A percentile compares a stretch with the other conserved stretches of the same genome.
Evolutionary conservation across 1,140 invertebrate genomes (phyloP).

Genomic region (roundworm (Caenorhabditis elegans)): DNA sequence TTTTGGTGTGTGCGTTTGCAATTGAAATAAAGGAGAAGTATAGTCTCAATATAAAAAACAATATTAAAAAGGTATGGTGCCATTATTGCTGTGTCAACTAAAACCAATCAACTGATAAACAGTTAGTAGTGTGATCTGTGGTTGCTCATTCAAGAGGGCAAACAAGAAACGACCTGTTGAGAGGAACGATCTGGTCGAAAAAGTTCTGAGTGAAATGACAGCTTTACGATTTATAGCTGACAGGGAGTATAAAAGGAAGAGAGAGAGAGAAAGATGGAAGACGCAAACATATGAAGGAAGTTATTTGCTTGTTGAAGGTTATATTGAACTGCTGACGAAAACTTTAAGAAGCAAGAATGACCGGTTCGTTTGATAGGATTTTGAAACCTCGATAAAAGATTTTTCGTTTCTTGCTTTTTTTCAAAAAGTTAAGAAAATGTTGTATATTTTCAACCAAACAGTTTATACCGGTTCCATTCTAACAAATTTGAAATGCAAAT

Average conservation of each 20-base stretch:
- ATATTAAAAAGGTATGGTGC: neutral
- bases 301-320: constrained; percentile 5
- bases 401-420: no score
- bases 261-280: neutral
- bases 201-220: constrained; percentile 18
- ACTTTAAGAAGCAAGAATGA: neutral
- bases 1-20: neutral
- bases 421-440: no score
- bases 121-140: constrained; percentile 14
- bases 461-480: no score
- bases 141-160: neutral
- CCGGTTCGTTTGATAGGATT: neutral
- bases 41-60: neutral
- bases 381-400: no score
- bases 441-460: no score
- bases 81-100: neutral
- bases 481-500: no score
- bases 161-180: constrained; percentile 4
- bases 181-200: constrained; percentile 13
- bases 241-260: neutral
- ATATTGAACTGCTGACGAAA: neutral
- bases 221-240: constrained; percentile 28
- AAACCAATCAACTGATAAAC: neutral
- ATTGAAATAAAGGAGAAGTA: neutral
- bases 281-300: constrained; percentile 24